Evolutionary conservation across 2,888 invertebrate species (phyloP), one percentile per base, ranked within the genome.

Genomic region (Pseudococcus viburni): DNA sequence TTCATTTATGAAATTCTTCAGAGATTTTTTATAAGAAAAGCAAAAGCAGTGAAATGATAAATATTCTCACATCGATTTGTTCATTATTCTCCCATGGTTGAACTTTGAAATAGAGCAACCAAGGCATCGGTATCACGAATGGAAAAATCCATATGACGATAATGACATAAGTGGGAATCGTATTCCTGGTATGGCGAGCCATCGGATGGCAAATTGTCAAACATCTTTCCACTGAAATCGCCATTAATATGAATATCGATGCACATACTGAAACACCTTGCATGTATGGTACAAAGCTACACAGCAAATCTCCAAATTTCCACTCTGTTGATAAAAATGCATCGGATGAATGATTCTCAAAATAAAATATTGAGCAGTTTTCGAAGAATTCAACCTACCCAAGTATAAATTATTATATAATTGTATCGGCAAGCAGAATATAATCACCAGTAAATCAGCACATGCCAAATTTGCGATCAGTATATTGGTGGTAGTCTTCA

Each of bases 211-310:
- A 92, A 89, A 93, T 92, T 86, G 93, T 92, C 59, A 92, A 91
- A 90, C 92, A 93, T 90, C 93, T 92, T 90, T 94, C 94, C 80
- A 93, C 91, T 0, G 93, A 93, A 83, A 94, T 93, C 86, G 93
- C 93, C 85, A 93, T 93, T 85, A 94, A 90, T 0, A 93, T 93
- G 91, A 93, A 93, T 89, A 93, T 93, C 1, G 93, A 93, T 19
- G 93, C 93, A 89, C 93, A 93, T 26, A 94, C 93, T 7, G 93
- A 93, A 11, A 93, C 93, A 12, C 93, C 93, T 91, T 94, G 93
- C 4, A 93, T 91, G 90, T 93, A 94, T 7, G 93, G 93, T 17
- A 93, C 93, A 15, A 92, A 92, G 90, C 93, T 93, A 91, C 93
- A 94, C 91, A 93, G 92, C 89, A 93, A 92, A 90, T 92, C 91